Evolutionary conservation across 2,797 vertebrate genomes (phyloP), one percentile per base, ranked within the genome.

Genomic region (Coccyzus lansbergi): DNA sequence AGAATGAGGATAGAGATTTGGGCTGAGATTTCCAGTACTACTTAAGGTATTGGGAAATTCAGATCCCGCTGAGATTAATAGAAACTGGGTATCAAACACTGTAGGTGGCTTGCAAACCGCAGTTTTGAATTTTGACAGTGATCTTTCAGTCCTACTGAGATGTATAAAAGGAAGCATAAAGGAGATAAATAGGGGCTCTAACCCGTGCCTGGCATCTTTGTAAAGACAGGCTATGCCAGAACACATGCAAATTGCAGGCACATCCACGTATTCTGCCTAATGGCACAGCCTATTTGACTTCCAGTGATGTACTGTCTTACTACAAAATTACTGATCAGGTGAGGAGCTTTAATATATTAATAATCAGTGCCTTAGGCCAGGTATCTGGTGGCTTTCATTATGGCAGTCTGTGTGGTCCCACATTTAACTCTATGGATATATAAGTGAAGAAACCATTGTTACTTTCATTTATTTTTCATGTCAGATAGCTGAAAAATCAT

Each of bases 341-440:
- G 74, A 91, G 40, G 70, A 92, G 51, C 46, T 86, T 93, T 88
- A 86, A 55, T 67, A 80, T 40, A 83, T 74, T 86, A 95, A 95
- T 97, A 88, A 88, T 83, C 74, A 86, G 67, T 79, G 95, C 94
- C 94, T 89, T 60, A 86, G 92, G 94, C 88, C 75, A 58, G 88
- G 82, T 94, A 79, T 92, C 68, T 86, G 65, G 65, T 97, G 97
- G 97, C 56, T 96, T 95, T 95, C 96, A 95, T 97, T 94, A 91
- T 34, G 18, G 84, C 91, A 88, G 42, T 65, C 86, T 97, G 92
- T 96, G 96, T 97, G 97, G 96, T 96, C 96, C 59, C 76, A 88
- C 44, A 31, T 76, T 95, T 85, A 88, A 94, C 84, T 77, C 67
- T 31, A 10, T 34, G 49, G 48, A n/a, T 77, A 55, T 16, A 53